Conservation (phyloP, 2,888 invertebrate species). For the Hirtodrosophila trivittata region DNA sequence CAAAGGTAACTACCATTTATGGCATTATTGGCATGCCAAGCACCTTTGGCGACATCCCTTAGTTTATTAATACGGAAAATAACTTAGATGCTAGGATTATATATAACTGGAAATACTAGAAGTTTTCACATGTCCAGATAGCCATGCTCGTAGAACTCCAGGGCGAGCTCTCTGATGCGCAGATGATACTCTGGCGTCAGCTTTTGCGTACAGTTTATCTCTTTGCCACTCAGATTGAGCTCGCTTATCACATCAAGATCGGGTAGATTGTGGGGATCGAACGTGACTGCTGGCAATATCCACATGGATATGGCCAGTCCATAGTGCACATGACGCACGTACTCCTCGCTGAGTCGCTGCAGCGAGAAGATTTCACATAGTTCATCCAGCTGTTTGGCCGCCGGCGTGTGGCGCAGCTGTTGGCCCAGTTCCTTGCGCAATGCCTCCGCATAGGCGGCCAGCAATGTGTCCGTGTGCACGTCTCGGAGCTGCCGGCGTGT, state of each 20-base stretch:
- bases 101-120: constrained; percentile 34
- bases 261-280: constrained; percentile 81
- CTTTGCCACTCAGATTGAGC: constrained; percentile 68
- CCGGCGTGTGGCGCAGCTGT: constrained; percentile 59
- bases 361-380: constrained; percentile 72
- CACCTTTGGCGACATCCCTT: not conserved
- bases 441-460: constrained; percentile 76
- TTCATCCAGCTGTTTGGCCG: constrained; percentile 43
- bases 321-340: constrained; percentile 78
- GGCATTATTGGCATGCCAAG: too few species aligned
- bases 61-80: constrained; percentile 33
- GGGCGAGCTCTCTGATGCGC: constrained; percentile 79
- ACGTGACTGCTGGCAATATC: constrained; percentile 83
- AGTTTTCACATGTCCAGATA: constrained; percentile 60
- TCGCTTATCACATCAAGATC: constrained; percentile 81
- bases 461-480: constrained; percentile 69
- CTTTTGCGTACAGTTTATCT: constrained; percentile 79
- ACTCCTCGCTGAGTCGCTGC: constrained; percentile 77
- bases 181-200: constrained; percentile 82
- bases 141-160: constrained; percentile 82
- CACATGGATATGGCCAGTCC: constrained; percentile 82
- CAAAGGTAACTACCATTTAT: too few species aligned
- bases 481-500: constrained; percentile 79
- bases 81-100: constrained; percentile 11
- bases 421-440: constrained; percentile 68